These are phyloP conservation scores for Ciconia boyciana DNA, from an alignment of 2,113 vertebrate genomes.

Conservation along the genomic window DNA sequence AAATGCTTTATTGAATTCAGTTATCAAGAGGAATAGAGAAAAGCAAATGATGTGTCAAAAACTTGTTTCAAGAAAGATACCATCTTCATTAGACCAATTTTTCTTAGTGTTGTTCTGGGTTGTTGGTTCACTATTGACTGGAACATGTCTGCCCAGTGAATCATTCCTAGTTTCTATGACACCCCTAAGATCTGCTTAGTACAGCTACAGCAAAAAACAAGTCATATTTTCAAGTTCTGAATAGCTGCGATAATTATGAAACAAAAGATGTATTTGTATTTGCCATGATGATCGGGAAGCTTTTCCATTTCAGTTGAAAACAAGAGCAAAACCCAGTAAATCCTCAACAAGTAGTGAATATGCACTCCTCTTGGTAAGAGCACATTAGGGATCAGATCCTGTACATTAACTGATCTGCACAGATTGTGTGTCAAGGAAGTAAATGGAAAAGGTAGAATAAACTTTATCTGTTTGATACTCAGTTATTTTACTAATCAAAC, in stretches of 20 bases:
- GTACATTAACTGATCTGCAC: not conserved
- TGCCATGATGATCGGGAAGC: not conserved
- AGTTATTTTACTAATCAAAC: not conserved
- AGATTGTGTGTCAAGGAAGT: not conserved
- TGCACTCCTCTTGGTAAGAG: not conserved
- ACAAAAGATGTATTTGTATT: not conserved
- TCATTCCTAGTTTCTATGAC: conserved; percentile 45
- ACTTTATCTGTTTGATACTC: not conserved
- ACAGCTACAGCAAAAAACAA: conserved; percentile 17
- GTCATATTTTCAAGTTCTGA: conserved; percentile 15
- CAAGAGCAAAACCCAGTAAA: not conserved
- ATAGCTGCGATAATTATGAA: conserved; percentile 27
- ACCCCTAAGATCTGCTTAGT: conserved; percentile 14
- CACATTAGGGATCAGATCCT: not conserved
- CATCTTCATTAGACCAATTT: not conserved
- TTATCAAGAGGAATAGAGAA: not conserved
- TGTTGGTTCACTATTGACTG: not conserved
- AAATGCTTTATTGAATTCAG: not conserved
- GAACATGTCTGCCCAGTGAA: conserved; percentile 5
- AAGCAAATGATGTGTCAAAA: not conserved
- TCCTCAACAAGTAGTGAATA: not conserved
- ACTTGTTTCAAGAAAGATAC: not conserved
- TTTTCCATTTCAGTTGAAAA: conserved; percentile 1
- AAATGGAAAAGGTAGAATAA: not conserved
- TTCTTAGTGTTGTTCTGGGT: not conserved